Evolutionary conservation across 2,113 vertebrate genomes (phyloP), one percentile per base, ranked within the genome.

Genomic region (Cebidichthys violaceus): DNA sequence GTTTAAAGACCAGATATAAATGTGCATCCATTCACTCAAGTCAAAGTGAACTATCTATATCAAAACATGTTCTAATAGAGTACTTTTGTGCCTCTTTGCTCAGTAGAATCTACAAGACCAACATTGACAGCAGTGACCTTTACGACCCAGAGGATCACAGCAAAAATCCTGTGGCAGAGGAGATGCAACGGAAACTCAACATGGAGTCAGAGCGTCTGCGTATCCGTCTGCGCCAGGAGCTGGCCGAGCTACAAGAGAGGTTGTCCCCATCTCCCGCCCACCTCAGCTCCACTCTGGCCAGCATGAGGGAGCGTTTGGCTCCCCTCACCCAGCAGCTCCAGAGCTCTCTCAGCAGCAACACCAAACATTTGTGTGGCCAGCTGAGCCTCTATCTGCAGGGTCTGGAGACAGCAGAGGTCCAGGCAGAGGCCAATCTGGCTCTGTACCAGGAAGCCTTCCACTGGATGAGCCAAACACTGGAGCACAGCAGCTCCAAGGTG

Each of bases 41-140:
- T 67, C 11, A 29, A 61, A 6, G 54, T 37, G 1, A 24, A 59
- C 59, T 37, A 59, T 61, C 61, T 45, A 55, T 15, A 8, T 78
- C 0, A 15, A 17, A 60, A 77, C n/a, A 35, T 0, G 6, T 52
- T 55, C 20, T 69, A 70, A 81, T 9, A 1, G 17, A 37, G 11
- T 29, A 9, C 14, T 54, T 85, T 18, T 62, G 3, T 81, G 9
- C 70, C 15, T 70, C 24, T 84, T 62, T 74, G 15, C 55, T 39
- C 83, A 95, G 94, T 68, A 85, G 77, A n/a, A 85, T 93, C 73
- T 94, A 94, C 86, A 98, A 98, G 92, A 96, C 77, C 8, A 93
- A 93, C 11, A 43, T 95, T 0, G 95, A 95, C 81, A 94, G 92
- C 50, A 94, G 94, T 31, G 81, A 82, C 79, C 90, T 89, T 86